A percentile compares a stretch with the other conserved stretches of the same genome.
Conservation (phyloP, 64 coral and sea anemone genomes). For the Pachyseris speciosa region DNA sequence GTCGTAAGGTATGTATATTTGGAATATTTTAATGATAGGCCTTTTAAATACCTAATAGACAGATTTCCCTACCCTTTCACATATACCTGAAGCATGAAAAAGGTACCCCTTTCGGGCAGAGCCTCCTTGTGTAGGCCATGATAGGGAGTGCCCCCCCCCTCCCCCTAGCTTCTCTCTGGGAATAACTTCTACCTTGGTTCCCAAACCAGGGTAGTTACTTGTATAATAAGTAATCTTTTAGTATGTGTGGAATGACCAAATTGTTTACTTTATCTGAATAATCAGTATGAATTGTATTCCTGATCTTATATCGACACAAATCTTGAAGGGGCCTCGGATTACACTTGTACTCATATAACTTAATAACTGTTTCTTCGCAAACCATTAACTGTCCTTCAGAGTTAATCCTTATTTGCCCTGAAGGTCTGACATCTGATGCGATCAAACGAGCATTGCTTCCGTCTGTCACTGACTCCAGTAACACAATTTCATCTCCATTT, state of each 20-base stretch:
- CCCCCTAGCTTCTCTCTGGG: too few species aligned
- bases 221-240: constrained; percentile 75
- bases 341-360: constrained; percentile 69
- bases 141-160: too few species aligned
- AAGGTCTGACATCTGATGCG: constrained; percentile 40
- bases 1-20: too few species aligned
- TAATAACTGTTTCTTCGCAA: constrained; percentile 53
- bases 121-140: too few species aligned
- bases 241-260: constrained; percentile 23
- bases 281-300: not conserved
- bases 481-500: constrained; percentile 30
- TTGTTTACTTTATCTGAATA: constrained; percentile 8
- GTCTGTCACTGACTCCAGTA: constrained; percentile 66
- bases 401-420: constrained; percentile 40
- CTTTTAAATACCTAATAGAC: too few species aligned
- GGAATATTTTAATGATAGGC: too few species aligned
- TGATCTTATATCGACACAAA: constrained; percentile 50
- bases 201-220: not conserved
- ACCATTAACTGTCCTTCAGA: constrained; percentile 70
- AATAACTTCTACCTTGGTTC: not conserved
- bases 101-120: too few species aligned
- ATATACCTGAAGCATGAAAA: too few species aligned
- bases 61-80: too few species aligned
- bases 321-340: constrained; percentile 25
- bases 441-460: constrained; percentile 64